Percentiles rank a stretch among this genome's conserved stretches.
phyloP scores from a whole-genome alignment of 2,888 invertebrate genomes.

The Lasioglossum malachurum region DNA sequence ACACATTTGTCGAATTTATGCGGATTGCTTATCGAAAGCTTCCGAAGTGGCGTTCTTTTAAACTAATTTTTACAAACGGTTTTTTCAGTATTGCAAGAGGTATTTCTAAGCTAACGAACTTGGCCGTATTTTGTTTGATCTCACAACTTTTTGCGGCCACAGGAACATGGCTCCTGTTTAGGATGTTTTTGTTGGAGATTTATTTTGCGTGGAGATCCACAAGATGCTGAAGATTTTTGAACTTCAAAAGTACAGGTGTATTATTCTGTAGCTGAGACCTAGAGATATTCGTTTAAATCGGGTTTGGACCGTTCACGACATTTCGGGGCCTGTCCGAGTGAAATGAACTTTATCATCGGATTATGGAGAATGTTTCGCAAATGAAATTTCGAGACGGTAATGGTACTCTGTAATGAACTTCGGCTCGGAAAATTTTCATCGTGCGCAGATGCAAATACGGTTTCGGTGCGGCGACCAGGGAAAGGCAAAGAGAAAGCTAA shows the following conservation, averaged over 20 bases:
- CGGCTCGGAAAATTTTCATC: neutral
- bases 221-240: no score
- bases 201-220: no score
- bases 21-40: neutral
- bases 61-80: no score
- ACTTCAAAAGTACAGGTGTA: no score
- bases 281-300: neutral
- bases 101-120: no score
- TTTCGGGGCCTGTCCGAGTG: neutral
- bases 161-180: no score
- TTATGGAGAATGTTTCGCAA: neutral
- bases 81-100: no score
- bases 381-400: conserved; percentile 19
- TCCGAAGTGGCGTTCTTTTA: neutral
- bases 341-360: neutral
- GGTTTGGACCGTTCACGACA: neutral
- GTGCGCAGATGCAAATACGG: conserved; percentile 43
- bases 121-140: no score
- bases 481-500: conserved; percentile 60
- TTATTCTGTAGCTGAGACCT: neutral
- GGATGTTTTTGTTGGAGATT: no score
- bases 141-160: no score
- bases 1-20: neutral
- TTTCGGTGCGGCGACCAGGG: conserved; percentile 35
- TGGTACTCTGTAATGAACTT: neutral